Percentiles rank a stretch among this genome's conserved stretches.
Evolutionary conservation across 2,113 vertebrate genomes (phyloP).

Genomic region (Bombycilla garrulus): DNA sequence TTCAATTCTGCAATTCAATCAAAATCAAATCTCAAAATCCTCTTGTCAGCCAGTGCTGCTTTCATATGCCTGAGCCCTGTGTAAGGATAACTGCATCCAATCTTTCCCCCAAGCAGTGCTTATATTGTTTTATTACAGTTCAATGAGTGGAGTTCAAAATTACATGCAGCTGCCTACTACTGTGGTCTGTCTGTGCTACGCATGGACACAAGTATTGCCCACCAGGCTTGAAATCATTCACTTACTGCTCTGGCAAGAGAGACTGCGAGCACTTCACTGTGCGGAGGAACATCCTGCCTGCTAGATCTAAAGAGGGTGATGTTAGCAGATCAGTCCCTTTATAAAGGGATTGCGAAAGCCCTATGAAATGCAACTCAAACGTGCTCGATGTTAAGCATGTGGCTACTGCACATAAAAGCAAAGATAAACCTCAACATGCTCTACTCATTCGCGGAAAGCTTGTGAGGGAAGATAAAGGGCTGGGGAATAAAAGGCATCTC

Average conservation of each 20-base stretch:
- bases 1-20: constrained; percentile 86
- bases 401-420: constrained; percentile 78
- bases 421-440: constrained; percentile 78
- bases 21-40: constrained; percentile 87
- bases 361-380: constrained; percentile 76
- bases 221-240: constrained; percentile 84
- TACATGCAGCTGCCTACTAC: constrained; percentile 85
- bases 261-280: constrained; percentile 71
- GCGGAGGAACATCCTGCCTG: constrained; percentile 75
- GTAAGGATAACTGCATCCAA: constrained; percentile 82
- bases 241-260: constrained; percentile 75
- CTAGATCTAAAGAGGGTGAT: constrained; percentile 76
- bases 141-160: constrained; percentile 88
- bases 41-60: constrained; percentile 82
- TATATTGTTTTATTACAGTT: constrained; percentile 92
- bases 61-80: constrained; percentile 79
- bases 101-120: constrained; percentile 82
- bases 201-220: constrained; percentile 78
- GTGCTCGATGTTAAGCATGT: constrained; percentile 76
- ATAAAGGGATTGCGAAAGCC: constrained; percentile 78
- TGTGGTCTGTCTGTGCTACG: constrained; percentile 76
- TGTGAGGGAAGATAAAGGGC: constrained; percentile 75
- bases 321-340: constrained; percentile 81
- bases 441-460: constrained; percentile 71
- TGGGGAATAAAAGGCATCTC: constrained; percentile 70